Evolutionary conservation across 2,888 invertebrate species (phyloP), one percentile per base, ranked within the genome.

Genomic region (Andrena bicolor): DNA sequence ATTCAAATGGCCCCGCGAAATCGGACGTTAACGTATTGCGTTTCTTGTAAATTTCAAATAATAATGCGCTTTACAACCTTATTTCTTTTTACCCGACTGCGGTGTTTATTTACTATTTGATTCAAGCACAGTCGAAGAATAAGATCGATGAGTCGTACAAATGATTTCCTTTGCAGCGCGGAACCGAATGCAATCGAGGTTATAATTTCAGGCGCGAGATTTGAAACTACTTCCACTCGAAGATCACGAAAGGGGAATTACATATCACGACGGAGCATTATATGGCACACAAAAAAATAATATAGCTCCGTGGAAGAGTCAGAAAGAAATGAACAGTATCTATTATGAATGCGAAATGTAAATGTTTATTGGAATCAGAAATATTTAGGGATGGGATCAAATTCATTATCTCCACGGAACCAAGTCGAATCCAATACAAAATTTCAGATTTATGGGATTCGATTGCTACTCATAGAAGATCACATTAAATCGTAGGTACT

Each of bases 311-410:
- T 0, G 41, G 7, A 26, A 76, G 23, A 49, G 7, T 13, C 8
- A 4, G 30, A 48, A 26, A 30, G 32, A 63, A 56, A 30, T 8
- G 20, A 63, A 56, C 56, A 4, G 58, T 65, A 32, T 35, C 26
- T 49, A 60, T 53, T 35, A 69, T 41, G 30, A 53, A 72, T 64
- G 16, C 35, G 26, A 58, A 58, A 69, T 64, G 58, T 68, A 58
- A 79, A 60, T 51, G 48, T 79, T 81, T 78, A 58, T 79, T 73
- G 6, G 13, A 81, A 72, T 51, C 65, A 16, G 48, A 69, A 73
- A 30, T 68, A 78, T 64, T 63, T 7, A 30, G 30, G 30, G 30
- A 49, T 49, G 35, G 20, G 63, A 41, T 35, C 13, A n/a, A 63
- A 30, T 41, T 35, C 35, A 35, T n/a, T 63, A 41, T 20, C 10